Evolutionary conservation across 2,888 invertebrate species (phyloP).

Genomic region (Nematopogon swammerdamellus): DNA sequence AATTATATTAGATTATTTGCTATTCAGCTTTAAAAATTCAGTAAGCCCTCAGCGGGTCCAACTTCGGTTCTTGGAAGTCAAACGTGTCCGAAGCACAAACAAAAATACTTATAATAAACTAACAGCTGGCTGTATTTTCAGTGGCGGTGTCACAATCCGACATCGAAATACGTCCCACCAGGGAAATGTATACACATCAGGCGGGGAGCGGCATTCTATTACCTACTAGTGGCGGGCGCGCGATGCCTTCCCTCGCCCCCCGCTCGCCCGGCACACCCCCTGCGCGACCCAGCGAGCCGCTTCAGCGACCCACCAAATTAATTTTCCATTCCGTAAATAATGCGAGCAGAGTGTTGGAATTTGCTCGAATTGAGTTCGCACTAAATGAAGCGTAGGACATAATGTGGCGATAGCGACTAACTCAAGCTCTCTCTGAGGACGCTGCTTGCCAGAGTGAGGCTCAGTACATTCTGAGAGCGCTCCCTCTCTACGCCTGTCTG

Average conservation of each 20-base stretch:
- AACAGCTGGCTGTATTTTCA: background rate
- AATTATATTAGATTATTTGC: no score
- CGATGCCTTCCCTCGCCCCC: background rate
- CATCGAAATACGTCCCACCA: background rate
- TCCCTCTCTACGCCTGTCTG: no score
- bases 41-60: no score
- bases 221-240: background rate
- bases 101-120: no score
- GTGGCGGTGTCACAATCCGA: background rate
- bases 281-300: background rate
- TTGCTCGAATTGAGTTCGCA: background rate
- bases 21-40: no score
- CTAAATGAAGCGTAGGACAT: no score
- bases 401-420: no score
- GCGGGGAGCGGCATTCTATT: background rate
- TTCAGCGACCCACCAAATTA: background rate
- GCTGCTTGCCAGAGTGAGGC: no score
- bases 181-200: background rate
- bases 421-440: no score
- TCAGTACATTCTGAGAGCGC: no score
- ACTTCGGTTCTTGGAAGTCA: no score
- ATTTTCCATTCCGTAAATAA: background rate
- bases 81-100: no score
- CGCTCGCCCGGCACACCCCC: background rate
- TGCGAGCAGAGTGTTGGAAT: background rate